Base-by-base conservation (phyloP, 2,113 vertebrate genomes). In the Notarius lentiginosus region DNA sequence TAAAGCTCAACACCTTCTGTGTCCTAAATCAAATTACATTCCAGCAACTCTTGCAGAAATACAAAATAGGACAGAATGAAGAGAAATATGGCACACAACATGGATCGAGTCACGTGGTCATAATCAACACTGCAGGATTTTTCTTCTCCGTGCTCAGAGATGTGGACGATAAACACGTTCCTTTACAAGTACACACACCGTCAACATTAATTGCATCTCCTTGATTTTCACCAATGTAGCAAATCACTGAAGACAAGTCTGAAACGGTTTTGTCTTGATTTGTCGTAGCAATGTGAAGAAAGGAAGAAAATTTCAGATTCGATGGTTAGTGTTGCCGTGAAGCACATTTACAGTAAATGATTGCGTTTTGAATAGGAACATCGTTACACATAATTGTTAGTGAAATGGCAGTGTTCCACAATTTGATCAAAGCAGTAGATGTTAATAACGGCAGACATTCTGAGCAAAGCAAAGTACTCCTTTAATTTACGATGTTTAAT, bases 1-100 rank as follows among this genome's bases (percentile, higher is more conserved):
- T 87, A 60, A 68, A 88, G 82, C 83, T 87, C 47, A 22, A 83
- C 18, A 58, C 5, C 51, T 55, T 70, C 18, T 79, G 87, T 60
- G 2, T 15, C 34, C 83, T 51, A 61, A 82, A 61, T 72, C 70
- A 87, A 89, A 22, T 84, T 24, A n/a, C 30, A 51, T 24, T 15
- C 51, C 53, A 86, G 63, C 4, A 60, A 88, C 66, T 82, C 87
- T 73, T 84, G 79, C 63, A 56, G 55, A 86, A 22, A 90, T 60
- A 79, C 84, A 83, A 83, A 89, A 90, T 88, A n/a, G 72, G 9
- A 79, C 51, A 56, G 81, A 41, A 20, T 51, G 65, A 88, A 85
- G 72, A 84, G 9, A 79, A 85, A 55, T 61, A 91, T 93, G 93
- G 93, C 93, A 94, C 93, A 60, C 4, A n/a, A 76, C 56, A 76